phyloP scores from a whole-genome alignment of 2,113 vertebrate genomes.

The Phodopus roborovskii region DNA sequence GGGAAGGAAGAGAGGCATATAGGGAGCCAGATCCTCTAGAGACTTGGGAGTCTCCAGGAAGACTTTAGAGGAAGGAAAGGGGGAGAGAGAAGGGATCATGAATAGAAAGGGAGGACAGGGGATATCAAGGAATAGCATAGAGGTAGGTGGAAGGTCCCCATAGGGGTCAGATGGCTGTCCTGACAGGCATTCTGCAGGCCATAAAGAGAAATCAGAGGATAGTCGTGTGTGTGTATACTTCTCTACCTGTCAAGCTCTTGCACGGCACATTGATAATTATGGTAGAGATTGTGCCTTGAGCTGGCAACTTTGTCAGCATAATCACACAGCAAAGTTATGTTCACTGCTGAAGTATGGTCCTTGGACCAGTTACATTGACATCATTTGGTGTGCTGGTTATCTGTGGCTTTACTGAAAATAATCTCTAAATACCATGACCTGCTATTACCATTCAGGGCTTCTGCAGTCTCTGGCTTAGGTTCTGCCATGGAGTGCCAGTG shows the following conservation, averaged over 20 bases:
- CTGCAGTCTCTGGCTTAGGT: neutral
- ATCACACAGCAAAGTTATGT: neutral
- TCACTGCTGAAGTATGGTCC: neutral
- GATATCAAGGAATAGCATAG: neutral
- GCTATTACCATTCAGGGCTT: neutral
- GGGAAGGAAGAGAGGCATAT: neutral
- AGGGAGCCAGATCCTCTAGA: neutral
- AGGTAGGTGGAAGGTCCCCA: neutral
- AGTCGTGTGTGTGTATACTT: neutral
- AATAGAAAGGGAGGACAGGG: neutral
- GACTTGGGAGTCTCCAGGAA: neutral
- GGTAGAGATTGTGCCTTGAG: neutral
- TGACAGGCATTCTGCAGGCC: neutral
- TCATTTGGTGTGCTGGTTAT: neutral
- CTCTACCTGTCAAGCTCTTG: neutral
- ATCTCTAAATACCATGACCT: neutral
- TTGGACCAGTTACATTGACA: fast-evolving
- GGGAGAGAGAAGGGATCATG: neutral
- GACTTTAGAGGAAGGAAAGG: neutral
- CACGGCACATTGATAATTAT: neutral
- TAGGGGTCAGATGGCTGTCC: neutral
- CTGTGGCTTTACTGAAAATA: neutral
- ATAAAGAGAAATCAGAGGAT: neutral
- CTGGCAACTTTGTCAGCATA: neutral
- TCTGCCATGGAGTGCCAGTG: neutral